Conservation (phyloP, 2,113 vertebrate species). For the Ailurus styani region DNA sequence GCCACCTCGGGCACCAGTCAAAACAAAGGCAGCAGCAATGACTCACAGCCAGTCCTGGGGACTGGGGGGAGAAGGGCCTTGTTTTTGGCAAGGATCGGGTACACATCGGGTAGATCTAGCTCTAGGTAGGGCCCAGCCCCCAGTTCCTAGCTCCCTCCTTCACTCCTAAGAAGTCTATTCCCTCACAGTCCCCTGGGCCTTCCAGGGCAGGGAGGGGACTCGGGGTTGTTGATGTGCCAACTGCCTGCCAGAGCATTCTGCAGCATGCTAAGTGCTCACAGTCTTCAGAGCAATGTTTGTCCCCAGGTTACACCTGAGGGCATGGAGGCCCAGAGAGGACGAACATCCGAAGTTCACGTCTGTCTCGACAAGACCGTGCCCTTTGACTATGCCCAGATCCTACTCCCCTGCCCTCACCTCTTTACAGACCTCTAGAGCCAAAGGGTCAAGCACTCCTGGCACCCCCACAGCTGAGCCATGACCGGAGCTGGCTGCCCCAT, state of each 20-base stretch:
- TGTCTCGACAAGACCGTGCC: not conserved
- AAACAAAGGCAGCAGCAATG: constrained; percentile 53
- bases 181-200: not conserved
- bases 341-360: not conserved
- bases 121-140: not conserved
- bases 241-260: not conserved
- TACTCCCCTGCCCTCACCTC: too few relatives aligned
- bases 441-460: not conserved
- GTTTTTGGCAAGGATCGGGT: not conserved
- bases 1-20: constrained; percentile 59
- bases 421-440: not conserved
- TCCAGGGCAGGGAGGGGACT: not conserved
- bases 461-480: accelerated
- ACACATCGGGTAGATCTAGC: not conserved
- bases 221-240: too few relatives aligned
- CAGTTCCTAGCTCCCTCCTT: not conserved
- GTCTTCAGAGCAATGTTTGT: not conserved
- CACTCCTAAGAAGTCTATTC: not conserved
- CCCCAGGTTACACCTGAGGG: not conserved
- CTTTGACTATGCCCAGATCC: not conserved
- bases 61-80: not conserved
- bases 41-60: constrained; percentile 33
- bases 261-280: accelerated
- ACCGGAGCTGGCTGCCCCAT: not conserved
- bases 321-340: not conserved